A percentile compares a stretch with the other conserved stretches of the same genome.
Evolutionary conservation across 2,888 invertebrate genomes (phyloP).

Genomic region (Siphlonurus alternatus): DNA sequence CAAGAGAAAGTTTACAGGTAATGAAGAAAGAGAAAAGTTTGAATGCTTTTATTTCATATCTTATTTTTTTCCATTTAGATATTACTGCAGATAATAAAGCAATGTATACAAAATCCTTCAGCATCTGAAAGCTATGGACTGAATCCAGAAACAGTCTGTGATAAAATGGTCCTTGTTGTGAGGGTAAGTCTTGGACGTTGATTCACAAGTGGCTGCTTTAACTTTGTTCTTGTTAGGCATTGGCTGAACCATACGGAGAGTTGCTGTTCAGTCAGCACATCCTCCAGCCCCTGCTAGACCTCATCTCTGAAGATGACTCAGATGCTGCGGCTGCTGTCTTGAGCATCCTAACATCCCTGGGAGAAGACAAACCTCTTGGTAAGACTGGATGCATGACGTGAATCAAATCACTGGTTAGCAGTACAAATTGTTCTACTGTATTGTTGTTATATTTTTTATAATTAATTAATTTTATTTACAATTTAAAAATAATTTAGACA

Average conservation of each 20-base stretch:
- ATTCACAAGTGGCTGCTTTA: neutral
- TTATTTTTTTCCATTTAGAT: too few relatives aligned
- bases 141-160: neutral
- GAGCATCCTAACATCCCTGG: neutral
- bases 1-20: too few relatives aligned
- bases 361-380: neutral
- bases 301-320: neutral
- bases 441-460: too few relatives aligned
- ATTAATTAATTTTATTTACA: too few relatives aligned
- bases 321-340: neutral
- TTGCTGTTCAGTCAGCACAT: neutral
- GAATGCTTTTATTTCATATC: too few relatives aligned
- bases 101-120: neutral
- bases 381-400: too few relatives aligned
- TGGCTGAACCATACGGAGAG: neutral
- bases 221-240: neutral
- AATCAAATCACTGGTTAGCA: too few relatives aligned
- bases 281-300: neutral
- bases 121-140: neutral
- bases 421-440: too few relatives aligned
- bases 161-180: neutral
- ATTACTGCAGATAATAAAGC: neutral
- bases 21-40: too few relatives aligned
- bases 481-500: too few relatives aligned
- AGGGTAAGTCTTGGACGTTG: neutral